These are phyloP conservation scores for Apocheima hispidaria DNA, from an alignment of 2,888 invertebrate genomes.

Conservation along the genomic window DNA sequence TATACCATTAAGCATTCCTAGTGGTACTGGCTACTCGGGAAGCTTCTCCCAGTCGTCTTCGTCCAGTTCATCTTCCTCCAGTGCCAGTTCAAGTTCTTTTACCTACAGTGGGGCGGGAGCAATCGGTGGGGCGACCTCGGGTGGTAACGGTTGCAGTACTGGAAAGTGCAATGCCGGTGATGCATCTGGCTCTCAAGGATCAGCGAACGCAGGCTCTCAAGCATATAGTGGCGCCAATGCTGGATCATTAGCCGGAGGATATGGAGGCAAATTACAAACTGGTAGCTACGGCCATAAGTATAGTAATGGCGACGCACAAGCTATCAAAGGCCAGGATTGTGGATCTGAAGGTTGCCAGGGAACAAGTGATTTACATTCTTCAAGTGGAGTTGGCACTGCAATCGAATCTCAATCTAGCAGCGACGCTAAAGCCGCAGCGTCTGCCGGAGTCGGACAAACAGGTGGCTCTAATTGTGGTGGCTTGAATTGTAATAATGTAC, in stretches of 20 bases:
- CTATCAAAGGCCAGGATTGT: constrained; percentile 29
- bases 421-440: constrained; percentile 32
- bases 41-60: constrained; percentile 77
- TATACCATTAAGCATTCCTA: constrained; percentile 60
- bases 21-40: constrained; percentile 72
- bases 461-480: constrained; percentile 55
- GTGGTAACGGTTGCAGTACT: constrained; percentile 44
- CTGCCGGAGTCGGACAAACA: constrained; percentile 45
- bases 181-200: constrained; percentile 32
- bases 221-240: constrained; percentile 47
- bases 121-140: constrained; percentile 46
- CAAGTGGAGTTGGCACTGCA: constrained; percentile 16
- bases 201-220: constrained; percentile 29
- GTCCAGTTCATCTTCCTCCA: constrained; percentile 74
- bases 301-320: constrained; percentile 13
- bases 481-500: constrained; percentile 49
- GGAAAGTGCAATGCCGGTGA: constrained; percentile 50
- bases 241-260: constrained; percentile 37
- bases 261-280: constrained; percentile 28
- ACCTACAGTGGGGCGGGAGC: constrained; percentile 64
- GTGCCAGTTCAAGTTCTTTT: constrained; percentile 75
- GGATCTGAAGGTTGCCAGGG: constrained; percentile 36
- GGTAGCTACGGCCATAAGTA: constrained; percentile 36
- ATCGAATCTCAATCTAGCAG: constrained; percentile 23
- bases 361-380: constrained; percentile 19